A percentile compares a stretch with the other conserved stretches of the same genome.
These are phyloP conservation scores for Delichon dasypus DNA, from an alignment of 2,797 vertebrate species.

Conservation along the genomic window DNA sequence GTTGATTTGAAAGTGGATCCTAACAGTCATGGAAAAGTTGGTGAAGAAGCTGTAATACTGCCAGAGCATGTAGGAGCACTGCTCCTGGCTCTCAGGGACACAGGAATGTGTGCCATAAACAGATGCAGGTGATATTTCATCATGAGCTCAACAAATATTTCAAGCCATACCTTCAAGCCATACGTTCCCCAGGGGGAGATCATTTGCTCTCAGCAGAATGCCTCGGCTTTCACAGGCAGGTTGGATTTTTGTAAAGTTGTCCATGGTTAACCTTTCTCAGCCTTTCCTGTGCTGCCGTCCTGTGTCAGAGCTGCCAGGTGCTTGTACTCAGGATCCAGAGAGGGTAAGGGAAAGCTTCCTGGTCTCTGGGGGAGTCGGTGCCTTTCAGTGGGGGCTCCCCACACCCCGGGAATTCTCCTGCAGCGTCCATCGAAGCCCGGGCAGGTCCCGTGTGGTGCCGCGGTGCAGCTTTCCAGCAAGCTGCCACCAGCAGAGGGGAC, in stretches of 20 bases:
- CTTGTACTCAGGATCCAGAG: no score
- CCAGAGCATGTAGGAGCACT: background rate
- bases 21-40: accelerated
- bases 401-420: accelerated
- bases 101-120: accelerated
- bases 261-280: background rate
- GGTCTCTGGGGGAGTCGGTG: background rate
- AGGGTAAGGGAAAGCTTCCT: background rate
- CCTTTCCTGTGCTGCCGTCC: background rate
- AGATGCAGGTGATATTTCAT: background rate
- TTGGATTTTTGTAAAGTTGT: background rate
- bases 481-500: slow-evolving; percentile 59
- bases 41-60: background rate
- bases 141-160: background rate
- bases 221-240: background rate
- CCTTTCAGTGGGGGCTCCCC: accelerated
- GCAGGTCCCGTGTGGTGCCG: background rate
- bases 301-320: background rate
- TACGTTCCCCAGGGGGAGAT: accelerated
- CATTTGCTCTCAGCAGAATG: background rate
- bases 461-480: background rate
- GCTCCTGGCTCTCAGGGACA: accelerated
- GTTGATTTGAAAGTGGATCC: background rate
- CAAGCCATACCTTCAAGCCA: background rate
- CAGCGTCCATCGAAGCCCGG: accelerated